Percentiles rank a stretch among this genome's conserved stretches.
Conservation (phyloP, 1,140 invertebrate genomes). For the Mylabris phalerata region DNA sequence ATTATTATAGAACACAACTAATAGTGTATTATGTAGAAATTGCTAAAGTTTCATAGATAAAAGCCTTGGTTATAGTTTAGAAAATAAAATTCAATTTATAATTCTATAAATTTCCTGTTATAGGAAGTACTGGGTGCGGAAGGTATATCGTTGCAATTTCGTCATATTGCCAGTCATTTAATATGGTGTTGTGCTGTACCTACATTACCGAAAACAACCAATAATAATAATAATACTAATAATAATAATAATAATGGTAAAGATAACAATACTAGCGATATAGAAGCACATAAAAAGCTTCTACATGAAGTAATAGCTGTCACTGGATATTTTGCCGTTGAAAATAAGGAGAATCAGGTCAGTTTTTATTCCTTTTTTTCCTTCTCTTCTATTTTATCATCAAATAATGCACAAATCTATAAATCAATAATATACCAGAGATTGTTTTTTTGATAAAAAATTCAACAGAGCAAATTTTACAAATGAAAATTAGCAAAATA, state of each 20-base stretch:
- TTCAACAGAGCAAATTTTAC: background rate
- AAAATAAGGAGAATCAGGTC: constrained; percentile 79
- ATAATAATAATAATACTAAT: constrained; percentile 30
- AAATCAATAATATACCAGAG: no score
- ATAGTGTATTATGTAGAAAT: no score
- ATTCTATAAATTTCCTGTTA: constrained; percentile 33
- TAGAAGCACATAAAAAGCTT: constrained; percentile 41
- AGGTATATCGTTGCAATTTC: constrained; percentile 77
- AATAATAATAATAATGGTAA: constrained; percentile 33
- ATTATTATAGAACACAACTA: no score
- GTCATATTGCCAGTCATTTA: constrained; percentile 80
- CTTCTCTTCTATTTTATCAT: background rate
- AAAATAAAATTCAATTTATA: constrained; percentile 12
- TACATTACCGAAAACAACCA: constrained; percentile 39
- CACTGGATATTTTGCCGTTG: constrained; percentile 75
- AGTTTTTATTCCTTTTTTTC: constrained; percentile 16
- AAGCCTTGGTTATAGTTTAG: background rate
- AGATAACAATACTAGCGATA: constrained; percentile 31
- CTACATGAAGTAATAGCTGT: constrained; percentile 70
- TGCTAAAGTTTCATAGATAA: background rate
- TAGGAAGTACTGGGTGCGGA: constrained; percentile 80
- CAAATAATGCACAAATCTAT: no score
- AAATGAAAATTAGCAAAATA: no score
- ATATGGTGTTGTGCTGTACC: constrained; percentile 69
- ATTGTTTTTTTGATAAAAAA: background rate